Base-by-base conservation (phyloP, 2,888 invertebrate genomes). In the Drosophila trichaetosa region DNA sequence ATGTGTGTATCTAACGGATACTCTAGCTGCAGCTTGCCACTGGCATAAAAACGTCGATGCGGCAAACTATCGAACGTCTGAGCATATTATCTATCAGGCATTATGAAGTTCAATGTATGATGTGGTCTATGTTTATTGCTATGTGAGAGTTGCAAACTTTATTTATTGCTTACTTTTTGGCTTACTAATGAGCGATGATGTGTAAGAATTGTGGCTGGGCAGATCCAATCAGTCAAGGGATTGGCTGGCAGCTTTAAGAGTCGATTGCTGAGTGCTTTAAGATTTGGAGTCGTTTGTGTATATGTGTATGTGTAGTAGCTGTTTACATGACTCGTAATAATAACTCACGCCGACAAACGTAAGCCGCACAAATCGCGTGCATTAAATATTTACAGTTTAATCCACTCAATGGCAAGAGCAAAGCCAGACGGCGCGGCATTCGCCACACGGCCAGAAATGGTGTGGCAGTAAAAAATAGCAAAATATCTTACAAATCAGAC, bases 311-410 rank as follows among this genome's bases (percentile, higher is more conserved):
- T 24, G 21, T 21, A n/a, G 65, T 59, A 59, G 68, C 54, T 52
- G 46, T 38, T 38, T 56, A 46, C 36, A 51, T 42, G 27, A 34
- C 56, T 63, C 71, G 71, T 73, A 76, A 83, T 73, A 82, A 88
- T 86, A 80, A 80, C 69, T 84, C 85, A 82, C 82, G 67, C 80
- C 73, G 73, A 80, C 73, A 80, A 76, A 75, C 59, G 75, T 65
- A 75, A 76, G 80, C 80, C 78, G 78, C 80, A 80, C 82, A 88
- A 88, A 85, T 85, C 85, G 81, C 81, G 72, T 74, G 83, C 79
- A 87, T 87, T 87, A 87, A 87, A 87, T 87, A 87, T 87, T 87
- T 83, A 87, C 79, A 89, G 79, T 87, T 87, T 87, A 87, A 87
- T 87, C 87, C 89, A 87, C 90, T 90, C 89, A 87, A 90, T 89